A percentile compares a stretch with the other conserved stretches of the same genome.
Conservation (phyloP, 2,888 invertebrate genomes). For the Heliconius aoede region DNA sequence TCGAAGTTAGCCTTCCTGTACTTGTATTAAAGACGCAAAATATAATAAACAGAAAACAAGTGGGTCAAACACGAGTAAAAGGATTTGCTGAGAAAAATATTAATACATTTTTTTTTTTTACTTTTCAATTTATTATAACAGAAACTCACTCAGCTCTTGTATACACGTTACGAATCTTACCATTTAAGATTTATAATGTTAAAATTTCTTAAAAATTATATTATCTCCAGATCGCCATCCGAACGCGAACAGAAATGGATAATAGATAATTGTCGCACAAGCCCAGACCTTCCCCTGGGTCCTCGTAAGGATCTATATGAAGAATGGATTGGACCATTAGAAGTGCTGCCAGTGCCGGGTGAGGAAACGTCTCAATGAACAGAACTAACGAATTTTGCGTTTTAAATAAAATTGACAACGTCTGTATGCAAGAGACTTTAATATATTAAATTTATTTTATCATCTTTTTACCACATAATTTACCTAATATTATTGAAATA, state of each 20-base stretch:
- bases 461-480: too few relatives aligned
- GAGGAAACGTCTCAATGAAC: constrained; percentile 35
- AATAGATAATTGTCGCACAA: constrained; percentile 84
- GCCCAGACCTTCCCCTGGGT: constrained; percentile 82
- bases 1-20: neutral
- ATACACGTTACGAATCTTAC: too few relatives aligned
- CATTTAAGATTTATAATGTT: too few relatives aligned
- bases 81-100: too few relatives aligned
- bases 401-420: neutral
- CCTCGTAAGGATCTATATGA: constrained; percentile 81
- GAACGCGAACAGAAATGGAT: constrained; percentile 86
- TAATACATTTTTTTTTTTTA: too few relatives aligned
- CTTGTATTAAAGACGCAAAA: neutral
- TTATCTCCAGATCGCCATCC: constrained; percentile 71
- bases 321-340: constrained; percentile 68
- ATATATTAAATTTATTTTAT: too few relatives aligned
- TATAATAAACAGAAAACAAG: too few relatives aligned
- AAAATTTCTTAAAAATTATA: neutral
- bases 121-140: too few relatives aligned
- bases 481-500: too few relatives aligned
- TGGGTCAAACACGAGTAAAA: too few relatives aligned
- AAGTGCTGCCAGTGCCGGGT: constrained; percentile 42
- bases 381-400: neutral
- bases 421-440: too few relatives aligned
- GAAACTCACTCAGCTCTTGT: too few relatives aligned